Conservation (phyloP, 2,113 vertebrate species). For the Chaetodon auriga region DNA sequence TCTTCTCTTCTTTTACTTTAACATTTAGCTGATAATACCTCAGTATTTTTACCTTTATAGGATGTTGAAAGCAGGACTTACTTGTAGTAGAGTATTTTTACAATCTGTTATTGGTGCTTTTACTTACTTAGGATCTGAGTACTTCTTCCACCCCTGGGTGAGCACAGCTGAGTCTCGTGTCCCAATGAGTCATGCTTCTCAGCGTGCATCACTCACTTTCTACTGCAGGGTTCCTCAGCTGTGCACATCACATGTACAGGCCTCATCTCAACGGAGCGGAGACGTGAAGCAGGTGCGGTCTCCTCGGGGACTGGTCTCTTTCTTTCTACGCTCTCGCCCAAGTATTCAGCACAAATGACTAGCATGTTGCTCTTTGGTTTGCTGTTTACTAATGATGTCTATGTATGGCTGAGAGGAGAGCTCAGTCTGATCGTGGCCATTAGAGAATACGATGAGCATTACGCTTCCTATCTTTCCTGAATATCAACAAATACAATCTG, state of each 20-base stretch:
- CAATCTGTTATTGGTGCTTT: neutral
- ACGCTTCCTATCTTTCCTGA: slow-evolving; percentile 32
- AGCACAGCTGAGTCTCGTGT: neutral
- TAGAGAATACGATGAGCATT: slow-evolving; percentile 51
- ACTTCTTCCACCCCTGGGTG: neutral
- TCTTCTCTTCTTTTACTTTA: neutral
- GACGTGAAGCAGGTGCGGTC: slow-evolving; percentile 36
- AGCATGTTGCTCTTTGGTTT: slow-evolving; percentile 30
- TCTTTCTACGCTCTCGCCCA: slow-evolving; percentile 29
- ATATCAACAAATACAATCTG: slow-evolving; percentile 51
- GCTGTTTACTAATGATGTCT: slow-evolving; percentile 53
- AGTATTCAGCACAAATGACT: slow-evolving; percentile 41
- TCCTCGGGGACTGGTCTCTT: slow-evolving; percentile 26
- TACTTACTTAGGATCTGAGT: neutral
- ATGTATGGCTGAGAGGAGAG: slow-evolving; percentile 43
- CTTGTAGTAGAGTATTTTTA: neutral
- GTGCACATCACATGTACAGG: slow-evolving; percentile 9
- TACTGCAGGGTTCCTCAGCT: slow-evolving; percentile 1
- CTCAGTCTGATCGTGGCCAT: slow-evolving; percentile 52
- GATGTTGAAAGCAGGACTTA: neutral
- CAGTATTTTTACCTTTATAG: neutral
- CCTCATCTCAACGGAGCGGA: slow-evolving; percentile 28
- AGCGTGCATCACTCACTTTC: slow-evolving; percentile 9
- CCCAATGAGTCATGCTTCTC: neutral
- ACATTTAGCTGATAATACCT: too few species aligned